These are phyloP conservation scores for Melitaea athalia DNA, from an alignment of 2,888 invertebrate species.

Conservation along the genomic window DNA sequence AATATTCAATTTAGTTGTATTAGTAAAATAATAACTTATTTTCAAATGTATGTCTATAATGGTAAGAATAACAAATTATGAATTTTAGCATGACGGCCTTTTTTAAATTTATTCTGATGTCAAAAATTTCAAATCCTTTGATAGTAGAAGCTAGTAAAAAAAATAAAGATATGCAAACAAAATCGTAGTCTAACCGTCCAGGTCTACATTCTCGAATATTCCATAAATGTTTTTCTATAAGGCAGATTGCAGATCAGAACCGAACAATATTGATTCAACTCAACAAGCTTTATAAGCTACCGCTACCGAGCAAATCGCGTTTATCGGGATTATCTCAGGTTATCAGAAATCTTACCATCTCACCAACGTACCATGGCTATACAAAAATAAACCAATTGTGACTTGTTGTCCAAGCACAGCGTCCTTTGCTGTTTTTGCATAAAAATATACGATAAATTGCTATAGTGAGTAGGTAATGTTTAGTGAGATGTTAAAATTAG, in stretches of 20 bases:
- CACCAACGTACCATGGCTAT: constrained; percentile 46
- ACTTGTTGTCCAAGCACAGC: constrained; percentile 28
- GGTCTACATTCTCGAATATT: constrained; percentile 16
- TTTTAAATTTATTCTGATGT: too few relatives aligned
- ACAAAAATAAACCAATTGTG: constrained; percentile 26
- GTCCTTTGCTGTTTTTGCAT: constrained; percentile 43
- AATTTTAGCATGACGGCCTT: too few relatives aligned
- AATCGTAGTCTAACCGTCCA: not conserved
- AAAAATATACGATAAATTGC: not conserved
- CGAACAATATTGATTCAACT: constrained; percentile 52
- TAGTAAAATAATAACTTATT: not conserved
- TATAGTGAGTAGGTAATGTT: constrained; percentile 42
- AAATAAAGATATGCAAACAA: not conserved
- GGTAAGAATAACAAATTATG: not conserved
- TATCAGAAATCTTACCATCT: constrained; percentile 62
- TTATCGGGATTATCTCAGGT: constrained; percentile 75
- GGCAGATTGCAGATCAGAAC: constrained; percentile 34
- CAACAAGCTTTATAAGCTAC: constrained; percentile 56
- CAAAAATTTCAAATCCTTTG: too few relatives aligned
- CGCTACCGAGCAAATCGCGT: constrained; percentile 70
- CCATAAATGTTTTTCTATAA: constrained; percentile 30
- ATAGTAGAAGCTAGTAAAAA: too few relatives aligned
- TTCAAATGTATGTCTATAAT: not conserved
- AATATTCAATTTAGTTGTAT: not conserved
- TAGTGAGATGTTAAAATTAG: constrained; percentile 4